Base-by-base conservation (phyloP, 2,113 vertebrate species). In the Panurus biarmicus region DNA sequence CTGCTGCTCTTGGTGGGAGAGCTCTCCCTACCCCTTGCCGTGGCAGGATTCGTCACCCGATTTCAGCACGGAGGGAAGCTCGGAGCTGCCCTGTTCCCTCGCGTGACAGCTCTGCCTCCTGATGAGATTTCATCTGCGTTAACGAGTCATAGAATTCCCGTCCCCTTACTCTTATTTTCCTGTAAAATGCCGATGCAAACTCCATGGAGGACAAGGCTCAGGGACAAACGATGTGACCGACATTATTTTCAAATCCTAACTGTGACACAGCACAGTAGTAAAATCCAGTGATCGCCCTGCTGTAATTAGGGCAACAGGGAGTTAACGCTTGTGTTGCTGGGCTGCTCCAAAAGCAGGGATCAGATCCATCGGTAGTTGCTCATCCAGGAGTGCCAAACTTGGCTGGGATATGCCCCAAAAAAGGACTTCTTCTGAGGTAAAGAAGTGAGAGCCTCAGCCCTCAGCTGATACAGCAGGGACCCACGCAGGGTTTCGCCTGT, bases 401-500 rank as follows among this genome's bases (percentile, higher is more conserved):
- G 61, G 33, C 61, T 88, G 66, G 50, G 28, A 29, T 83, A 44
- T 67, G 22, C 33, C 48, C 57, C 50, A 12, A 15, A 47, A 65
- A 79, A n/a, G 26, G 76, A 13, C 19, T 54, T 81, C 69, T 61
- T 16, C n/a, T 9, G 60, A 62, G 76, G 42, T 62, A 38, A 78
- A 85, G 36, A 48, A 58, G 22, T 21, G 65, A 19, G 56, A 66
- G 42, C 13, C 35, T 82, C 45, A 73, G 66, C 72, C 65, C 61
- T 33, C 6, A 21, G 76, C 67, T 75, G 75, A 17, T 48, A 25
- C 14, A 48, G 69, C 69, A 36, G 28, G 54, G 87, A 50, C 48
- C 51, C 53, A 11, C 1, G 0, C 22, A 5, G 28, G 64, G 31
- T 54, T 48, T 51, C 15, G 7, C 50, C 40, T 0, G 0, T 0